phyloP scores from a whole-genome alignment of 1,140 invertebrate species.

The Drosophila pectinifera region DNA sequence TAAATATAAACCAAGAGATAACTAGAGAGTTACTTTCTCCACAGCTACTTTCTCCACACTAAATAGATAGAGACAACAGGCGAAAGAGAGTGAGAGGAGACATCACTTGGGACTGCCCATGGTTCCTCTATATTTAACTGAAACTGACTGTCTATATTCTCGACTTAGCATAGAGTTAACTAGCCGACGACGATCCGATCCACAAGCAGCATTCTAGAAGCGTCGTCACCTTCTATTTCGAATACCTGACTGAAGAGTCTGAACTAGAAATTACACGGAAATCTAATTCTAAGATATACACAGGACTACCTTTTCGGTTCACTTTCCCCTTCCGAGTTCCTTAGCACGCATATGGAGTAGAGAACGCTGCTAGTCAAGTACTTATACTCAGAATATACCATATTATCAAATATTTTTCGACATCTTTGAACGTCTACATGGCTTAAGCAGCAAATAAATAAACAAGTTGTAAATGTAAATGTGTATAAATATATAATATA shows the following conservation, averaged over 20 bases:
- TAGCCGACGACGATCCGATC: too few species aligned
- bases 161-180: too few species aligned
- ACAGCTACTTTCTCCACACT: background rate
- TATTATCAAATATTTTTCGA: background rate
- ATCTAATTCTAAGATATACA: too few species aligned
- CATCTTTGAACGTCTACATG: background rate
- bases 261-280: background rate
- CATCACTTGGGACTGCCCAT: too few species aligned
- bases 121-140: too few species aligned
- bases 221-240: background rate
- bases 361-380: background rate
- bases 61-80: too few species aligned
- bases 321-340: conserved; percentile 2
- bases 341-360: background rate
- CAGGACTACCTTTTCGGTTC: background rate
- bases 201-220: too few species aligned
- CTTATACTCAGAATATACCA: background rate
- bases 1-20: background rate
- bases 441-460: background rate
- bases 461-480: background rate
- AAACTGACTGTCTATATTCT: background rate
- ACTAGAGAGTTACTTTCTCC: background rate
- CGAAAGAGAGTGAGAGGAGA: too few species aligned
- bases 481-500: conserved; percentile 5
- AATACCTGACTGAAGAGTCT: background rate